Evolutionary conservation across 2,113 vertebrate genomes (phyloP).

Genomic region (Bambusicola thoracicus): DNA sequence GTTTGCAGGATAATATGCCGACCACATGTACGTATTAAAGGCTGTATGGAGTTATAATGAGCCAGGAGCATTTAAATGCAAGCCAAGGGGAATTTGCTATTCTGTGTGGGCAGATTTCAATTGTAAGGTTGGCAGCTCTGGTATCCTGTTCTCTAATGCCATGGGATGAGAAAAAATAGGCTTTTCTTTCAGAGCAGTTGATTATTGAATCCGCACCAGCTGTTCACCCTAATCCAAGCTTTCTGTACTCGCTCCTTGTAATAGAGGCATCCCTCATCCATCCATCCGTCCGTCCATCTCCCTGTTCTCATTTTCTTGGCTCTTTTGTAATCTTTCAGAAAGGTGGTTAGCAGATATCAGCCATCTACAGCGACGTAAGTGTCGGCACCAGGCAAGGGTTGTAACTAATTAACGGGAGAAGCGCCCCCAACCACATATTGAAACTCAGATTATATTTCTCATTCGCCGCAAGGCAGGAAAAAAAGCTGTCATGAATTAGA

Average conservation of each 20-base stretch:
- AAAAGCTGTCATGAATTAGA: neutral
- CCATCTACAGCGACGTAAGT: neutral
- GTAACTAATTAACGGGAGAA: neutral
- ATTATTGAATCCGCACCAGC: slow-evolving; percentile 72
- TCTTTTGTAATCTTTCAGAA: slow-evolving; percentile 22
- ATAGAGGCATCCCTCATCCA: slow-evolving; percentile 6
- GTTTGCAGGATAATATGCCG: slow-evolving; percentile 31
- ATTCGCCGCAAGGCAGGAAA: neutral
- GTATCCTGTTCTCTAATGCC: slow-evolving; percentile 77
- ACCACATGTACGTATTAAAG: slow-evolving; percentile 46
- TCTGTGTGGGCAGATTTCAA: slow-evolving; percentile 77
- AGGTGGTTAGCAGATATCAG: neutral
- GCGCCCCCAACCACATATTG: neutral
- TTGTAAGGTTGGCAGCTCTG: slow-evolving; percentile 75
- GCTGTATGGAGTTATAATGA: slow-evolving; percentile 58
- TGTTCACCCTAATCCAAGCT: slow-evolving; percentile 71
- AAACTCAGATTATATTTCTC: slow-evolving; percentile 37
- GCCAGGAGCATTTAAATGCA: slow-evolving; percentile 64
- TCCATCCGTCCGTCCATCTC: neutral
- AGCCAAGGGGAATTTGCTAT: slow-evolving; percentile 70
- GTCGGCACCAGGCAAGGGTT: neutral
- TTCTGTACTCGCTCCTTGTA: slow-evolving; percentile 18
- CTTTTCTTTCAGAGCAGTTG: slow-evolving; percentile 69
- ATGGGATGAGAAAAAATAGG: slow-evolving; percentile 60
- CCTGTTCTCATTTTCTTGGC: neutral